Conservation (phyloP, 2,113 vertebrate species). For the Microcebus griseorufus region DNA sequence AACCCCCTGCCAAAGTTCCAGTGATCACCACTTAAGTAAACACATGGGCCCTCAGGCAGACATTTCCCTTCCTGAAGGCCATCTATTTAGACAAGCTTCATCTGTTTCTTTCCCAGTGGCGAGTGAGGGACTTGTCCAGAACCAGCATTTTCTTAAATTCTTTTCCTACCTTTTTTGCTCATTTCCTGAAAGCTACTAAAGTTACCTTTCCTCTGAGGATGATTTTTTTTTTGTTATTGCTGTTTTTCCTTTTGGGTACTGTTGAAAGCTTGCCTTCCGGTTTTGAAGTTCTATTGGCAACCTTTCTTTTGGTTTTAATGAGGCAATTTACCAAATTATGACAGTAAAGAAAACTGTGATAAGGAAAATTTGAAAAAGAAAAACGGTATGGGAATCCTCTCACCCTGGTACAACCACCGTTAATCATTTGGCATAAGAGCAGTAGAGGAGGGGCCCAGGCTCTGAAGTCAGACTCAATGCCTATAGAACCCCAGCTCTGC, state of each 20-base stretch:
- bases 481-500: neutral
- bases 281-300: neutral
- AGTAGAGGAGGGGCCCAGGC: neutral
- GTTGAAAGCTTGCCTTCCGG: neutral
- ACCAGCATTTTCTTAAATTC: neutral
- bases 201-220: slow-evolving; percentile 4
- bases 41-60: neutral
- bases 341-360: neutral
- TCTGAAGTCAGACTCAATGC: neutral
- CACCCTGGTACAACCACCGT: neutral
- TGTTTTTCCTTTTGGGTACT: neutral
- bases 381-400: neutral
- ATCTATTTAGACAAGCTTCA: neutral
- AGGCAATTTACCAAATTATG: neutral
- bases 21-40: too few species aligned
- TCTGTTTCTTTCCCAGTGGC: neutral
- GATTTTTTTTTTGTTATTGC: neutral
- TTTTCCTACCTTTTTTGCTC: neutral
- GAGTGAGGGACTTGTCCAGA: neutral
- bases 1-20: too few species aligned
- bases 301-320: slow-evolving; percentile 16
- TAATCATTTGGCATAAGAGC: neutral
- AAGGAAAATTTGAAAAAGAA: neutral
- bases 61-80: neutral
- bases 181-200: neutral